Conservation (phyloP, 2,113 vertebrate genomes). For the Leptosomus discolor region DNA sequence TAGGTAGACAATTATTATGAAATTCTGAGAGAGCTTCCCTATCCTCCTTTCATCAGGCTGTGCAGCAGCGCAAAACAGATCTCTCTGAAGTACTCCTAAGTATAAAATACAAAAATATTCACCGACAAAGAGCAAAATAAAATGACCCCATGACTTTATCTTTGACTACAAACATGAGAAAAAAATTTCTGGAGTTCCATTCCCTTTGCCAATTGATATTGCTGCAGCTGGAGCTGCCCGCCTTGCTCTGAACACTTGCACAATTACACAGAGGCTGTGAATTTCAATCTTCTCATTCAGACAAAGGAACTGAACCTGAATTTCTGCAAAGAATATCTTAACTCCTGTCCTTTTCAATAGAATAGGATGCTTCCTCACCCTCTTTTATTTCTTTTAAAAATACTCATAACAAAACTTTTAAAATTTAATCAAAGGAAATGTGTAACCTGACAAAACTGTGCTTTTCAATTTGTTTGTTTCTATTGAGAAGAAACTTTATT, state of each 20-base stretch:
- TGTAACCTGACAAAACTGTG: not conserved
- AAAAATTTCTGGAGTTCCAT: not conserved
- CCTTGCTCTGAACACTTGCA: not conserved
- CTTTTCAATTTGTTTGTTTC: not conserved
- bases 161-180: not conserved
- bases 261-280: not conserved
- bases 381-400: not conserved
- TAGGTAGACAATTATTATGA: not conserved
- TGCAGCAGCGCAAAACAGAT: not conserved
- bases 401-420: not conserved
- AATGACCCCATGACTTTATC: not conserved
- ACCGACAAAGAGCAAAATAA: not conserved
- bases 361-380: not conserved
- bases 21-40: not conserved
- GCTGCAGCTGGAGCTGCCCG: not conserved
- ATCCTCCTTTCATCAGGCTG: not conserved
- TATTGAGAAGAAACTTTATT: not conserved
- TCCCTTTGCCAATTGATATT: not conserved
- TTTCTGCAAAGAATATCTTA: not conserved
- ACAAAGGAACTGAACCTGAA: not conserved
- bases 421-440: not conserved
- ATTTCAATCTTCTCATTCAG: not conserved
- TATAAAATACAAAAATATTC: not conserved
- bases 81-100: not conserved
- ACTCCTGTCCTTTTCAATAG: not conserved